These are phyloP conservation scores for Arenicola marina DNA, from an alignment of 2,888 invertebrate genomes.

Conservation along the genomic window DNA sequence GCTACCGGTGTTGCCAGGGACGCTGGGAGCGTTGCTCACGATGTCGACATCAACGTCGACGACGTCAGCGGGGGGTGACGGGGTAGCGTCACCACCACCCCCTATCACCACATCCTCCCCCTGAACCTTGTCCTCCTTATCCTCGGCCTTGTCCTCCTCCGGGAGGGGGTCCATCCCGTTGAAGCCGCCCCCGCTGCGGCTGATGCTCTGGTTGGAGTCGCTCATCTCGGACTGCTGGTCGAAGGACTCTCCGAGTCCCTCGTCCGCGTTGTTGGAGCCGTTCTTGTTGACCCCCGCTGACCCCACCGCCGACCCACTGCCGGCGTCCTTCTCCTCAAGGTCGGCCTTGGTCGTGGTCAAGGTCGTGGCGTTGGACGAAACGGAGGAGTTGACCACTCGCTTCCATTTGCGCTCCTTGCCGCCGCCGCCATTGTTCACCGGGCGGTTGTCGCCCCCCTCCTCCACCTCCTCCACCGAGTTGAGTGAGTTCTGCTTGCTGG, in stretches of 20 bases:
- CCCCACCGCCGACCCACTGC: too few species aligned
- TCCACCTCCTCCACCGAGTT: background rate
- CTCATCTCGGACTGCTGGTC: constrained; percentile 36
- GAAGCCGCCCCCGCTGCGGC: background rate
- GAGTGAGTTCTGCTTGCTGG: background rate
- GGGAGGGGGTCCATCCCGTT: background rate
- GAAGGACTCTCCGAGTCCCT: constrained; percentile 39
- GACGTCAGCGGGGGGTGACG: too few species aligned
- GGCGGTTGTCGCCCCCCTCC: background rate
- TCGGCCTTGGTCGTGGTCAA: background rate
- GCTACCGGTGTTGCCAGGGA: background rate
- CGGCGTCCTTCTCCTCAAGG: background rate
- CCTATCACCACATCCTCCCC: background rate
- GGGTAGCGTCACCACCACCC: background rate
- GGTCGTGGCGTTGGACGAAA: background rate
- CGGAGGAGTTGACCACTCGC: too few species aligned
- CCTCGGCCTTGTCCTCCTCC: background rate
- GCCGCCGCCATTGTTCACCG: too few species aligned
- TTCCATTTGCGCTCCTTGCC: background rate
- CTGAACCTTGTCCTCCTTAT: background rate
- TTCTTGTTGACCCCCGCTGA: background rate
- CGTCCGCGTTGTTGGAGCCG: constrained; percentile 21
- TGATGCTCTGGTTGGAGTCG: constrained; percentile 18
- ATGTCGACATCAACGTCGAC: background rate
- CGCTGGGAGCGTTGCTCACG: background rate